Conservation (phyloP, 2,113 vertebrate species). For the Mugil cephalus region DNA sequence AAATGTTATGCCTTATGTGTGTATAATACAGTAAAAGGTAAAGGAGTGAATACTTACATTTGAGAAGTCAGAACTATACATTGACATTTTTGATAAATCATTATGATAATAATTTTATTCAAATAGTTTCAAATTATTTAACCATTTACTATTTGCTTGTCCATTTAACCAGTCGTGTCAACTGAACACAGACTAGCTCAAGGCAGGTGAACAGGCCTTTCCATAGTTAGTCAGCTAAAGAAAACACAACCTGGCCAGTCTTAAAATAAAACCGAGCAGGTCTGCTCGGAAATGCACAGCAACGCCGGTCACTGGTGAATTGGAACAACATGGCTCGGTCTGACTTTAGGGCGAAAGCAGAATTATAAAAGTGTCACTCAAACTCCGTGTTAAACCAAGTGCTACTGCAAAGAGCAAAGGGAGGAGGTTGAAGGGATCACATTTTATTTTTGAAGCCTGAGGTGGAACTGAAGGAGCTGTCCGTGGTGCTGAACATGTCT, state of each 20-base stretch:
- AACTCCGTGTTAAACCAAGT: neutral
- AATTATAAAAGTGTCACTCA: slow-evolving; percentile 1
- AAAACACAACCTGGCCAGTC: neutral
- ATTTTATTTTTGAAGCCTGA: neutral
- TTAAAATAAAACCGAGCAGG: neutral
- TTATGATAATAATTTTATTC: too few relatives aligned
- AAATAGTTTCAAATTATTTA: neutral
- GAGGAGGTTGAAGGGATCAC: neutral
- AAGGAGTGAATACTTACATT: neutral
- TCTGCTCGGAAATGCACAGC: neutral
- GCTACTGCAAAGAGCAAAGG: neutral
- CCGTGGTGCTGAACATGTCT: slow-evolving; percentile 38
- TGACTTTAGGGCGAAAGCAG: neutral
- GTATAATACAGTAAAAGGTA: neutral
- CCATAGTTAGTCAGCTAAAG: too few relatives aligned
- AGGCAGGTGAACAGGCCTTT: too few relatives aligned
- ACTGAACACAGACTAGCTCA: neutral
- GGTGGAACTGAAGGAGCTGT: slow-evolving; percentile 24
- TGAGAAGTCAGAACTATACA: too few relatives aligned
- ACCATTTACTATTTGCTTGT: too few relatives aligned
- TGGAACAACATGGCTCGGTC: neutral
- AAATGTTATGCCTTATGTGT: too few relatives aligned
- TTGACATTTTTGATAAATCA: too few relatives aligned
- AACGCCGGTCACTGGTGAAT: neutral
- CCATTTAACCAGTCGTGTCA: neutral